phyloP scores from a whole-genome alignment of 2,888 invertebrate species.

The Chaetogeoica ovagalla region DNA sequence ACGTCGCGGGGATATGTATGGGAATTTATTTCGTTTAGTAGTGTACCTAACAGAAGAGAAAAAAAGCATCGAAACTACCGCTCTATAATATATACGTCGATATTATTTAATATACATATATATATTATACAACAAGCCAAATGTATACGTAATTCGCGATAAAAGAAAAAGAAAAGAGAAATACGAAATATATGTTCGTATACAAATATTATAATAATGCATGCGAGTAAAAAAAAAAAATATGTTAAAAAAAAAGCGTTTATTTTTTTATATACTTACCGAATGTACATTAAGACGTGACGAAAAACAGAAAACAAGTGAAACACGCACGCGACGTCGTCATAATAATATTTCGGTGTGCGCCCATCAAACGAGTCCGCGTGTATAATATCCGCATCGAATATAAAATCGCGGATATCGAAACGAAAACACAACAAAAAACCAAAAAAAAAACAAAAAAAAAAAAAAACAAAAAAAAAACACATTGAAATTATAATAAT shows the following conservation, averaged over 20 bases:
- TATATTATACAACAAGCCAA: too few species aligned
- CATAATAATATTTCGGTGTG: slow-evolving; percentile 48
- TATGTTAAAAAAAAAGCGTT: slow-evolving; percentile 22
- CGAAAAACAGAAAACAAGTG: slow-evolving; percentile 50
- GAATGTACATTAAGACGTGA: slow-evolving; percentile 28
- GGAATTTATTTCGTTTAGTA: too few species aligned
- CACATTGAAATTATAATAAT: slow-evolving; percentile 49
- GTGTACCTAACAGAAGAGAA: too few species aligned
- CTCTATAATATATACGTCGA: too few species aligned
- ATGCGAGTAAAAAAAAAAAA: not conserved
- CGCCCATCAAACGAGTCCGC: slow-evolving; percentile 38
- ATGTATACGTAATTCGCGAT: too few species aligned
- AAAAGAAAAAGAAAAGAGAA: too few species aligned
- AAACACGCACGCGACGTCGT: slow-evolving; percentile 34
- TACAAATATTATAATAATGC: not conserved
- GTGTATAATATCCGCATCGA: slow-evolving; percentile 41
- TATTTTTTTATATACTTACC: slow-evolving; percentile 35
- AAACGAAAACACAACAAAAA: slow-evolving; percentile 51
- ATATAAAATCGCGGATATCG: slow-evolving; percentile 50
- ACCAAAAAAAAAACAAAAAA: slow-evolving; percentile 32
- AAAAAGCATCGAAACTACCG: too few species aligned
- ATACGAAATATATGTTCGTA: too few species aligned
- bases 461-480: slow-evolving; percentile 42
- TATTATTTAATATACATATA: too few species aligned
- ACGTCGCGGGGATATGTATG: too few species aligned